These are phyloP conservation scores for Rhadina sibilatrix DNA, from an alignment of 2,113 vertebrate genomes.

Conservation along the genomic window DNA sequence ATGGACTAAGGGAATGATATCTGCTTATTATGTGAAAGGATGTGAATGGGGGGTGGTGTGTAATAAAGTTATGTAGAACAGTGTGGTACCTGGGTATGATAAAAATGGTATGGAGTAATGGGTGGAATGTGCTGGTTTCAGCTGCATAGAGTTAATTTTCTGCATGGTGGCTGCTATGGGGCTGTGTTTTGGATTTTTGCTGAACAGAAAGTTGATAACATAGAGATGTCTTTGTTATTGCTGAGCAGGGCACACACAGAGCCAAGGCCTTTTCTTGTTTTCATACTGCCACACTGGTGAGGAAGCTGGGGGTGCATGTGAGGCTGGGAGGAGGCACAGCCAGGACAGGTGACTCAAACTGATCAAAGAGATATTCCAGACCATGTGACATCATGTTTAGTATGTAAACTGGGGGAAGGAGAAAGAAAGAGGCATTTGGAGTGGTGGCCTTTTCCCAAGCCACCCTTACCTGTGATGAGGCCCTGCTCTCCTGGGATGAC, in stretches of 20 bases:
- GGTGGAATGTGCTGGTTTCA: neutral
- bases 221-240: neutral
- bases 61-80: neutral
- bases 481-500: neutral
- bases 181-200: neutral
- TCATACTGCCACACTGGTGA: neutral
- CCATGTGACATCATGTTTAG: neutral
- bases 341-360: neutral
- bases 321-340: neutral
- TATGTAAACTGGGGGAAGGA: neutral
- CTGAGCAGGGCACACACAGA: neutral
- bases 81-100: neutral
- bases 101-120: too few species aligned
- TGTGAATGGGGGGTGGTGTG: neutral
- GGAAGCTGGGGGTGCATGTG: neutral
- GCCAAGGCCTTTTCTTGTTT: neutral
- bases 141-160: neutral
- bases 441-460: neutral
- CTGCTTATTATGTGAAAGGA: neutral
- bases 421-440: neutral
- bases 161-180: neutral
- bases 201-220: neutral
- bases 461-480: accelerated
- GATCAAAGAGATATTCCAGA: neutral
- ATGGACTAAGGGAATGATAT: neutral